These are phyloP conservation scores for Synanthedon formicaeformis DNA, from an alignment of 2,888 invertebrate species.

Conservation along the genomic window DNA sequence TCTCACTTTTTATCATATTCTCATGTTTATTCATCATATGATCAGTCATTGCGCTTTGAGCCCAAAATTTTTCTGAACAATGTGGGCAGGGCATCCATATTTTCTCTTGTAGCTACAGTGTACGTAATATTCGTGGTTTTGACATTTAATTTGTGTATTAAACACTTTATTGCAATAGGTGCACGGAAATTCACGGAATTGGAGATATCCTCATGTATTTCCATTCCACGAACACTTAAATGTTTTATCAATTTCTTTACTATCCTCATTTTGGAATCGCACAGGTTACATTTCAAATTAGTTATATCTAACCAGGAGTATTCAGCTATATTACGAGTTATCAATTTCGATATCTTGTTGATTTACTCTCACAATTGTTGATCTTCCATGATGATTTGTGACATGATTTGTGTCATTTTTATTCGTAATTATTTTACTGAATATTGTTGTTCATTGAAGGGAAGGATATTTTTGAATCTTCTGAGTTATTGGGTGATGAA, in stretches of 20 bases:
- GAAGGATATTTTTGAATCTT: too few relatives aligned
- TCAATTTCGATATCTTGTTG: too few relatives aligned
- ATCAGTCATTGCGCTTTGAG: constrained; percentile 11
- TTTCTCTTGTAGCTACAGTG: constrained; percentile 4
- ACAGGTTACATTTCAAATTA: constrained; percentile 29
- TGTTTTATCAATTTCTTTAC: constrained; percentile 36
- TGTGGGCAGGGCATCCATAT: constrained; percentile 16
- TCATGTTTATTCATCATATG: constrained; percentile 14
- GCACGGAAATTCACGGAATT: constrained; percentile 31
- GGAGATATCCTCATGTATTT: constrained; percentile 37
- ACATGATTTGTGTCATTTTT: too few relatives aligned
- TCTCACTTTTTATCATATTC: constrained; percentile 1
- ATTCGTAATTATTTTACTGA: too few relatives aligned
- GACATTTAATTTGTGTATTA: constrained; percentile 8
- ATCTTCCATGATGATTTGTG: too few relatives aligned
- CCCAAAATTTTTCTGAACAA: constrained; percentile 15
- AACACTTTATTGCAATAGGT: constrained; percentile 12
- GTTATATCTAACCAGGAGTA: constrained; percentile 45
- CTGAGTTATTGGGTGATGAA: too few relatives aligned
- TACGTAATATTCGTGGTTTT: constrained; percentile 12
- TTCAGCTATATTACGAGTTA: too few relatives aligned
- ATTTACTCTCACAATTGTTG: too few relatives aligned
- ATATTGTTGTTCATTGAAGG: too few relatives aligned
- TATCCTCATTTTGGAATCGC: constrained; percentile 19
- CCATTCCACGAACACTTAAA: constrained; percentile 30